Evolutionary conservation across 1,140 invertebrate species (phyloP).

Genomic region (Drosophila mojavensis): DNA sequence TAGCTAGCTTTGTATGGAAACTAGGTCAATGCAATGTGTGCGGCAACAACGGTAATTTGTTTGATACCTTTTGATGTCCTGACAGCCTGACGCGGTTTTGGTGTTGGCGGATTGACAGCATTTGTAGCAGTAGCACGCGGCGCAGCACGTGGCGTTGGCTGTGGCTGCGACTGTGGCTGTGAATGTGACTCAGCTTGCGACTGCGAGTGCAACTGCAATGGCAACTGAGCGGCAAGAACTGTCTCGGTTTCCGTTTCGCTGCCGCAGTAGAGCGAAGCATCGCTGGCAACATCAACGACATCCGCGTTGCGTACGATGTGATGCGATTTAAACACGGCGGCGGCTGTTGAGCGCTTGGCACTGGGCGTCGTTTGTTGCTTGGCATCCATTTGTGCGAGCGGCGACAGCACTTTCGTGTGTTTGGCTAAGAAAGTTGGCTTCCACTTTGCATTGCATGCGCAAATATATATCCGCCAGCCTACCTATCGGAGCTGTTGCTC

Average conservation of each 20-base stretch:
- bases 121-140: slow-evolving; percentile 63
- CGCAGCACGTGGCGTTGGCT: slow-evolving; percentile 71
- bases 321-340: slow-evolving; percentile 68
- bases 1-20: slow-evolving; percentile 45
- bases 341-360: slow-evolving; percentile 66
- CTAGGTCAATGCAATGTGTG: slow-evolving; percentile 60
- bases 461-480: neutral
- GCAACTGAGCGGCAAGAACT: slow-evolving; percentile 17
- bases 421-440: slow-evolving; percentile 44
- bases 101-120: slow-evolving; percentile 74
- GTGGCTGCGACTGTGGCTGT: slow-evolving; percentile 29
- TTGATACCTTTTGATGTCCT: slow-evolving; percentile 75
- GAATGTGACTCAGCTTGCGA: slow-evolving; percentile 9
- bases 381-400: slow-evolving; percentile 34
- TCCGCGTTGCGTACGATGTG: slow-evolving; percentile 62
- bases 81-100: slow-evolving; percentile 80
- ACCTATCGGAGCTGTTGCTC: slow-evolving; percentile 31
- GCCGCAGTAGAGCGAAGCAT: slow-evolving; percentile 76
- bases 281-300: slow-evolving; percentile 78
- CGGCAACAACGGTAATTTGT: slow-evolving; percentile 10
- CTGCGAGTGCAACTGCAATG: too few species aligned
- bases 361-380: slow-evolving; percentile 58
- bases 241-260: slow-evolving; percentile 40
- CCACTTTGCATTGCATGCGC: slow-evolving; percentile 24
- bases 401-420: slow-evolving; percentile 11